phyloP scores from a whole-genome alignment of 1,140 invertebrate genomes.

The Prorops nasuta region DNA sequence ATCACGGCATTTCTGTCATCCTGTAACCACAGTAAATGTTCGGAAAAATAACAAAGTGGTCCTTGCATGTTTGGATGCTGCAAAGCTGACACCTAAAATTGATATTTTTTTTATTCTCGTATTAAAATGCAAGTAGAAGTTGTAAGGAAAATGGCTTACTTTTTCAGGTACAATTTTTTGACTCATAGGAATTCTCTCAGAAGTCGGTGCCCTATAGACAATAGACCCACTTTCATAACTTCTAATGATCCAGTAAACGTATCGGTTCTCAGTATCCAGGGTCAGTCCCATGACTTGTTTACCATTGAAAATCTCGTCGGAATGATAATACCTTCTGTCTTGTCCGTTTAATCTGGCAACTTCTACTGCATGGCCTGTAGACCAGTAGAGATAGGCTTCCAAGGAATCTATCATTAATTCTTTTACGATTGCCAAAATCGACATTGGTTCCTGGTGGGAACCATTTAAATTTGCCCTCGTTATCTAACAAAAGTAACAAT shows the following conservation, averaged over 20 bases:
- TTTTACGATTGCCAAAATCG: conserved; percentile 74
- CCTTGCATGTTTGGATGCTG: conserved; percentile 59
- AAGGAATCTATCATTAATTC: conserved; percentile 80
- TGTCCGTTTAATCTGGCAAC: conserved; percentile 76
- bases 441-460: conserved; percentile 71
- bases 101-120: conserved; percentile 10
- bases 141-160: no score
- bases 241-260: conserved; percentile 77
- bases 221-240: conserved; percentile 71
- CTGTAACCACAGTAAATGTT: conserved; percentile 77
- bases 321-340: conserved; percentile 70
- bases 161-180: conserved; percentile 48
- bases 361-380: conserved; percentile 78
- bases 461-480: conserved; percentile 67
- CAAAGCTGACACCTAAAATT: conserved; percentile 49
- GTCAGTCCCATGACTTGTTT: conserved; percentile 83
- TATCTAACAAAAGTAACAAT: conserved; percentile 54
- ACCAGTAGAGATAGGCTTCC: conserved; percentile 84
- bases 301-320: conserved; percentile 72
- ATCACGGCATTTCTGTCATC: conserved; percentile 74
- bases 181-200: conserved; percentile 52
- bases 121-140: not conserved
- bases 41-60: conserved; percentile 76
- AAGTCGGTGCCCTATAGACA: conserved; percentile 67
- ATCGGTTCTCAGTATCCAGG: conserved; percentile 70